A percentile compares a stretch with the other conserved stretches of the same genome.
Conservation (phyloP, 2,797 vertebrate species). For the Anableps anableps region DNA sequence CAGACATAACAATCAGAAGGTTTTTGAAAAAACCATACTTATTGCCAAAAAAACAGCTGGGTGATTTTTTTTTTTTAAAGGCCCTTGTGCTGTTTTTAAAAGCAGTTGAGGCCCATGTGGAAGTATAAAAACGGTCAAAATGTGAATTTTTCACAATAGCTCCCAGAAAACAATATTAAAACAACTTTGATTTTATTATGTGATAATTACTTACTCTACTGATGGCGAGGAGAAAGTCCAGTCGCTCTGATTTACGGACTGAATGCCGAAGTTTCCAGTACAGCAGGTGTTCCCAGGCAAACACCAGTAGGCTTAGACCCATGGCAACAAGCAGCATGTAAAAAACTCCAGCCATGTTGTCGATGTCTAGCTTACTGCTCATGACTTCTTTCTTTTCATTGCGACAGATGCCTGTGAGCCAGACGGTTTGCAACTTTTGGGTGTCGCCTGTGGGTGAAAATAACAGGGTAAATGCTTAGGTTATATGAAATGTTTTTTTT, state of each 20-base stretch:
- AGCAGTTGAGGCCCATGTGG: no score
- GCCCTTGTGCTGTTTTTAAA: no score
- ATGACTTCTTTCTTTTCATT: slow-evolving; percentile 99
- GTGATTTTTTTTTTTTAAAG: no score
- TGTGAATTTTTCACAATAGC: no score
- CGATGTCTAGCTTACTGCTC: slow-evolving; percentile 98
- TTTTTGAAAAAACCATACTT: no score
- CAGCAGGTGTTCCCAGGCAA: slow-evolving; percentile 95
- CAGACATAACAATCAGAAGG: no score
- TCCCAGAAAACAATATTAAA: not conserved
- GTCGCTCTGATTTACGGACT: slow-evolving; percentile 83
- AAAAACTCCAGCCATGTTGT: slow-evolving; percentile 99
- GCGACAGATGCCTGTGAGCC: slow-evolving; percentile 97
- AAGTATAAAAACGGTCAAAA: no score
- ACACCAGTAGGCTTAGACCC: slow-evolving; percentile 96
- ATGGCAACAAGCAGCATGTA: slow-evolving; percentile 99
- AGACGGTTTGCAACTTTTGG: slow-evolving; percentile 96
- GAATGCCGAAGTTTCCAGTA: slow-evolving; percentile 96
- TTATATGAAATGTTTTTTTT: slow-evolving; percentile 1
- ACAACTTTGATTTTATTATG: not conserved
- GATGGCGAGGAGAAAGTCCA: slow-evolving; percentile 93
- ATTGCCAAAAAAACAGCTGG: no score
- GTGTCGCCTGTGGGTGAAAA: slow-evolving; percentile 86
- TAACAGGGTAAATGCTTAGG: not conserved
- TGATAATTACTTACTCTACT: slow-evolving; percentile 86